phyloP scores from a whole-genome alignment of 2,888 invertebrate genomes.

The Strigamia maritima region DNA sequence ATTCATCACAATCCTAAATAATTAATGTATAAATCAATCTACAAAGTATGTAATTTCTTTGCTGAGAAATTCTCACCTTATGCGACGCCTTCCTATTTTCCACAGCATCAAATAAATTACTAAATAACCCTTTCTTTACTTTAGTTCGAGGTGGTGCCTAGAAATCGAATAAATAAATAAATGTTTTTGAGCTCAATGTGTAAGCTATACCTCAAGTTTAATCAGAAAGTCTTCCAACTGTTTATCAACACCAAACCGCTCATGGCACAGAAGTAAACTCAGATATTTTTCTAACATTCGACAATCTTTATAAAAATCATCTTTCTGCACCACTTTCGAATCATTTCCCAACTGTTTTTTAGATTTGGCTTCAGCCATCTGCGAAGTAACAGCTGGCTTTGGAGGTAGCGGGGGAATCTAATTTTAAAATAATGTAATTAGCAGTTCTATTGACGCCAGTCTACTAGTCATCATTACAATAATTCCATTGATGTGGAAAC shows the following conservation, averaged over 20 bases:
- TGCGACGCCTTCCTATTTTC: constrained; percentile 50
- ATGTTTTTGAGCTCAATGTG: constrained; percentile 31
- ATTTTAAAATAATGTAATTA: not conserved
- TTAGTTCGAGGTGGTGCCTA: constrained; percentile 51
- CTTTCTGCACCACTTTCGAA: constrained; percentile 52
- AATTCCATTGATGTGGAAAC: constrained; percentile 50
- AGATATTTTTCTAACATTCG: constrained; percentile 52
- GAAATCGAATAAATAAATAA: not conserved
- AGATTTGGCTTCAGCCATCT: constrained; percentile 51
- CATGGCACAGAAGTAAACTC: constrained; percentile 49
- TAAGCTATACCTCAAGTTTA: constrained; percentile 27
- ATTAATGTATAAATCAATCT: constrained; percentile 39
- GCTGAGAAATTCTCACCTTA: constrained; percentile 28
- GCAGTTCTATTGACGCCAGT: not conserved
- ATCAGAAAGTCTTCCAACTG: constrained; percentile 49
- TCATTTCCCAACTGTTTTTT: constrained; percentile 51
- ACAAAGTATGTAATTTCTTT: not conserved
- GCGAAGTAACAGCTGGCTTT: constrained; percentile 51
- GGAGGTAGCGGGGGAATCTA: constrained; percentile 54
- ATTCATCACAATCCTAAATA: constrained; percentile 45
- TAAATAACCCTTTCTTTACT: constrained; percentile 51
- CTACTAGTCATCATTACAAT: constrained; percentile 48
- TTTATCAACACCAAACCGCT: constrained; percentile 50
- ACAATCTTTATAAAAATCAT: constrained; percentile 53
- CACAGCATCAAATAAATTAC: constrained; percentile 49